These are phyloP conservation scores for Gobionotothen gibberifrons DNA, from an alignment of 2,797 vertebrate species.

Conservation along the genomic window DNA sequence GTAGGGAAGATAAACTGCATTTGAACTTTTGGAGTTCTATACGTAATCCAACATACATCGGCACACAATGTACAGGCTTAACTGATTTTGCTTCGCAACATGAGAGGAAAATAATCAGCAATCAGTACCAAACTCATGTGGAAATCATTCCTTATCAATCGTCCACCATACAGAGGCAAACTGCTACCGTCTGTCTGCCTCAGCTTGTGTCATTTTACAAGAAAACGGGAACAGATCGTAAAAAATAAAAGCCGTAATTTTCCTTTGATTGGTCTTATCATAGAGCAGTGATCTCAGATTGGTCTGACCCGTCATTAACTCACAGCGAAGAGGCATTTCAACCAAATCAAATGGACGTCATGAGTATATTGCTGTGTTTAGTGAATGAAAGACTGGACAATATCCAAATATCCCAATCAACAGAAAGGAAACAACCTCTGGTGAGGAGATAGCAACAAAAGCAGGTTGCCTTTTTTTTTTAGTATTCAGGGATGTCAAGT, in stretches of 20 bases:
- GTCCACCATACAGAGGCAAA: slow-evolving; percentile 52
- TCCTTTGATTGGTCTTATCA: slow-evolving; percentile 76
- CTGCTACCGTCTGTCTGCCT: slow-evolving; percentile 73
- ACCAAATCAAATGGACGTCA: slow-evolving; percentile 46
- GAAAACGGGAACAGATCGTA: slow-evolving; percentile 48
- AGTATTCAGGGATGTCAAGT: slow-evolving; percentile 46
- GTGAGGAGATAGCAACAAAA: slow-evolving; percentile 33
- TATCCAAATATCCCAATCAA: slow-evolving; percentile 23
- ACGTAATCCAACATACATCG: slow-evolving; percentile 29
- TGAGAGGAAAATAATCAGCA: slow-evolving; percentile 48
- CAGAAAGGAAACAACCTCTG: slow-evolving; percentile 23
- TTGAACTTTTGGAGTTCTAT: slow-evolving; percentile 18
- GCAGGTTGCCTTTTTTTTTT: slow-evolving; percentile 6
- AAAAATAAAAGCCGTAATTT: slow-evolving; percentile 60
- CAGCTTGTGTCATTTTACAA: slow-evolving; percentile 23
- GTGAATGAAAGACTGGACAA: slow-evolving; percentile 19
- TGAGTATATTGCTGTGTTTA: slow-evolving; percentile 5
- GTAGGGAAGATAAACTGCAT: slow-evolving; percentile 15
- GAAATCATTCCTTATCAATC: slow-evolving; percentile 82
- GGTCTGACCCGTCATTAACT: slow-evolving; percentile 52
- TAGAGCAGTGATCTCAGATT: slow-evolving; percentile 56
- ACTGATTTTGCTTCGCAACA: slow-evolving; percentile 61
- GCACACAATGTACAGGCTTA: slow-evolving; percentile 34
- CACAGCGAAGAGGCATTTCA: slow-evolving; percentile 26
- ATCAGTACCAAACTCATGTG: slow-evolving; percentile 73